Evolutionary conservation across 2,888 invertebrate species (phyloP).

Genomic region (Rhingia campestris): DNA sequence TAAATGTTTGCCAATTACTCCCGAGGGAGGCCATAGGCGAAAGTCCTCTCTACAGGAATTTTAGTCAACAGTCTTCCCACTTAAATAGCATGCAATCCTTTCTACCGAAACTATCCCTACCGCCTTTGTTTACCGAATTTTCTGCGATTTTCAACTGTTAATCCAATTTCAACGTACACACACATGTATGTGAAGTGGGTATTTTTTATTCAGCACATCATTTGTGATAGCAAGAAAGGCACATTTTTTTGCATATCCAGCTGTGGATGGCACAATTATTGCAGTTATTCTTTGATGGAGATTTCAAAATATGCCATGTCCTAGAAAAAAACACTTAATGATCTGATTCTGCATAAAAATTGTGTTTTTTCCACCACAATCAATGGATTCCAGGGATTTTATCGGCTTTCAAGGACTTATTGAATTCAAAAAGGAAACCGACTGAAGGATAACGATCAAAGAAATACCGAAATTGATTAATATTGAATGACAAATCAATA

Average conservation of each 20-base stretch:
- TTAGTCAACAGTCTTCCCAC: conserved; percentile 2
- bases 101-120: not conserved
- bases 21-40: conserved; percentile 11
- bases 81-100: conserved; percentile 4
- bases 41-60: conserved; percentile 9
- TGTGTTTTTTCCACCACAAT: not conserved
- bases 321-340: conserved; percentile 14
- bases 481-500: conserved; percentile 59
- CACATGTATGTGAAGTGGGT: too few relatives aligned
- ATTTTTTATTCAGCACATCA: too few relatives aligned
- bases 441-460: conserved; percentile 46
- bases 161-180: not conserved
- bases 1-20: conserved; percentile 58
- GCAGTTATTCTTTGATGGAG: conserved; percentile 30
- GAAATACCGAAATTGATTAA: conserved; percentile 55
- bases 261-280: conserved; percentile 14
- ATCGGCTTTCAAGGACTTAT: conserved; percentile 14
- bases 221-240: not conserved
- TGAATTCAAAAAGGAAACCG: conserved; percentile 32
- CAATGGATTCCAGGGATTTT: conserved; percentile 6
- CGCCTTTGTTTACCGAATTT: conserved; percentile 1
- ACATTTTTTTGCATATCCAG: conserved; percentile 20
- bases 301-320: conserved; percentile 11
- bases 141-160: conserved; percentile 36
- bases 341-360: conserved; percentile 16